Conservation (phyloP, 2,113 vertebrate genomes). For the Motacilla tschutschensis region DNA sequence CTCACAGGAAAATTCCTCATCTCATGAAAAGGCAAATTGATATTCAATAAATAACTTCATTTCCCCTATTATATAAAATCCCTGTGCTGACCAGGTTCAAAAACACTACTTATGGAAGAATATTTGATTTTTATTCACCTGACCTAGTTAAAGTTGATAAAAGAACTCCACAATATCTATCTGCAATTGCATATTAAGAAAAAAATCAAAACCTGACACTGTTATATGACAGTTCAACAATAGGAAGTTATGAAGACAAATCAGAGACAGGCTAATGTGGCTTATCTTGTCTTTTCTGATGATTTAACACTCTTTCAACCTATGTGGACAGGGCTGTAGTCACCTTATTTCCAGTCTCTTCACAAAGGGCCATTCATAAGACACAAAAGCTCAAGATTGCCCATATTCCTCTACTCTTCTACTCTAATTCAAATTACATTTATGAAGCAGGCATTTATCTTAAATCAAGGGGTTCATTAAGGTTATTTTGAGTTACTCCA, state of each 20-base stretch:
- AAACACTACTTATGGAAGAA: neutral
- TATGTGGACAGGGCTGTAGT: neutral
- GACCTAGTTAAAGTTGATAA: constrained; percentile 6
- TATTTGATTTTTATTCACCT: constrained; percentile 58
- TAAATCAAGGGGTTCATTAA: neutral
- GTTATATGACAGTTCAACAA: constrained; percentile 27
- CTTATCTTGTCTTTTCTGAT: constrained; percentile 15
- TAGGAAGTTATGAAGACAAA: constrained; percentile 17
- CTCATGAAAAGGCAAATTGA: constrained; percentile 9
- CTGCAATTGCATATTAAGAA: neutral
- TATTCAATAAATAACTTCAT: constrained; percentile 38
- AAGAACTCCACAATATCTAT: neutral
- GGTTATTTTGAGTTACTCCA: neutral
- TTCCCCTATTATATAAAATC: constrained; percentile 48
- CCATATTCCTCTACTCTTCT: neutral
- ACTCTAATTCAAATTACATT: neutral
- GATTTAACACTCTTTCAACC: neutral
- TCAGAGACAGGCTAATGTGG: neutral
- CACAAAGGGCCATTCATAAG: neutral
- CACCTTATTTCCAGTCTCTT: neutral
- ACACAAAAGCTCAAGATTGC: neutral
- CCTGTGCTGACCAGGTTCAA: neutral
- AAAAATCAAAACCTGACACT: neutral
- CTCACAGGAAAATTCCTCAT: neutral
- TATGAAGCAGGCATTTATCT: neutral